Conservation (phyloP, 2,113 vertebrate genomes). For the Paracyprichromis sp. region DNA sequence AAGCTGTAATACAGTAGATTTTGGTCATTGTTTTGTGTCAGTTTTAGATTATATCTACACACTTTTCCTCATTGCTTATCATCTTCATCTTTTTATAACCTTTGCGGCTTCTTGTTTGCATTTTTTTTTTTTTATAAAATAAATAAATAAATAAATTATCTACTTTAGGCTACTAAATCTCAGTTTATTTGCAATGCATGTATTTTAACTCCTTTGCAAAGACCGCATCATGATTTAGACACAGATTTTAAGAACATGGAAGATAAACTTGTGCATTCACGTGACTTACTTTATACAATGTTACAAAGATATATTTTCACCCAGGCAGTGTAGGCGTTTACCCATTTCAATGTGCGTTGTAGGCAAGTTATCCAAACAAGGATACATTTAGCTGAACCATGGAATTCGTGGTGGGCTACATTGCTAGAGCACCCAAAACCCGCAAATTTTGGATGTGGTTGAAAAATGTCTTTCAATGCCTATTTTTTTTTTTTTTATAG, state of each 20-base stretch:
- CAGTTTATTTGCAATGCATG: not conserved
- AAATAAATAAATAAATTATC: rapidly evolving
- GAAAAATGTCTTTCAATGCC: not conserved
- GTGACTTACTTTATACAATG: not conserved
- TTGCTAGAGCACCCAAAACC: not conserved
- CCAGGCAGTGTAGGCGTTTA: not conserved
- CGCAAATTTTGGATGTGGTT: not conserved
- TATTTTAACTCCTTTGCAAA: not conserved
- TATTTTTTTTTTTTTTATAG: not conserved
- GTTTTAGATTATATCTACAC: not conserved
- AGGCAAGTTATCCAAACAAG: not conserved
- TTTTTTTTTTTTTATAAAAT: too few relatives aligned
- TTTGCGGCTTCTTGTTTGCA: not conserved
- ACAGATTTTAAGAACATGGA: not conserved
- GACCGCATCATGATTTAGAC: not conserved
- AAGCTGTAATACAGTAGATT: not conserved
- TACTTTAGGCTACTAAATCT: not conserved
- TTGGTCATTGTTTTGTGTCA: not conserved
- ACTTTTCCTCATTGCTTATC: not conserved
- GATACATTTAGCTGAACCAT: not conserved
- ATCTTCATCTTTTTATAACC: not conserved
- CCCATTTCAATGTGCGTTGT: not conserved
- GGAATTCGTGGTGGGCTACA: not conserved
- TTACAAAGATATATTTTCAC: not conserved
- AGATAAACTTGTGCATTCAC: not conserved